Conservation (phyloP, 2,888 invertebrate species). For the Ethmia dodecea region DNA sequence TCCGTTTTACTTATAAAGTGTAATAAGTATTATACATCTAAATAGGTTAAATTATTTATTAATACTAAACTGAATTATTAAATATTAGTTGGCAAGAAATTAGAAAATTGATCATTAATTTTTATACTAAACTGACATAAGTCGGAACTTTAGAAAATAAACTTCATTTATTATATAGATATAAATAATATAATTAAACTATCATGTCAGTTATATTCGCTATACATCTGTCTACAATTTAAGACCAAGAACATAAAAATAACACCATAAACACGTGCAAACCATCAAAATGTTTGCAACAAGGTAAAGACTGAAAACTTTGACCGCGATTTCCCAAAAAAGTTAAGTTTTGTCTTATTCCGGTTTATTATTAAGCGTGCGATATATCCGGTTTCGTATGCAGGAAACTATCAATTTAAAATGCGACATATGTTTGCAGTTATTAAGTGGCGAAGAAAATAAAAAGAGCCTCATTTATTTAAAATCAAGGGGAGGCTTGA, state of each 20-base stretch:
- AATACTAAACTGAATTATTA: neutral
- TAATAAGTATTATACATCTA: neutral
- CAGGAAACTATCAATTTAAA: too few species aligned
- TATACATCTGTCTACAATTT: neutral
- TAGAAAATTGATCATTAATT: neutral
- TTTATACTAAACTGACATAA: neutral
- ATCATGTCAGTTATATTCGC: neutral
- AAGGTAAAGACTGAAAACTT: neutral
- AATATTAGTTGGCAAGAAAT: neutral
- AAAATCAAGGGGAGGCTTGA: too few species aligned
- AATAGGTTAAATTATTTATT: neutral
- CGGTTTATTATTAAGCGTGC: conserved; percentile 2
- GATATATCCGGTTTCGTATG: too few species aligned
- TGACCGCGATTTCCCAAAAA: neutral
- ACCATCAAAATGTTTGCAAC: neutral
- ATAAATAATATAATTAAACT: neutral
- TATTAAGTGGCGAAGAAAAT: too few species aligned
- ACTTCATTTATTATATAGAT: neutral
- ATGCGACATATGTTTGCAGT: too few species aligned
- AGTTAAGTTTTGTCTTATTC: neutral
- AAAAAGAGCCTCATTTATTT: too few species aligned
- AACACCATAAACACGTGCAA: neutral
- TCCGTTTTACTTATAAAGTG: neutral
- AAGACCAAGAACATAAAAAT: neutral
- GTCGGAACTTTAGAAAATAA: neutral